These are phyloP conservation scores for Tarsius wallacei DNA, from an alignment of 2,797 vertebrate species.

Conservation along the genomic window DNA sequence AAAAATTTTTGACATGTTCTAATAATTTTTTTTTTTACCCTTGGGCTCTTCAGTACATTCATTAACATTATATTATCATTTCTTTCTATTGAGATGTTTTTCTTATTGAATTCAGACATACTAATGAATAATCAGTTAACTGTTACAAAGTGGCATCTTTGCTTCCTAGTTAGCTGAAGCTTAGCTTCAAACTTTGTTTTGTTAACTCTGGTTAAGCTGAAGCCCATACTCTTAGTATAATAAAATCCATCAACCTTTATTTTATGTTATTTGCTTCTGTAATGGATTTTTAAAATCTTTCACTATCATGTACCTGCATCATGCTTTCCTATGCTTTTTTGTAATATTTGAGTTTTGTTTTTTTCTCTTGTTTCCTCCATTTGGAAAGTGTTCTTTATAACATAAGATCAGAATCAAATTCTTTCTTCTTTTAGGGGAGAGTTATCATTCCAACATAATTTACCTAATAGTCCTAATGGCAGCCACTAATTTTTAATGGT, in stretches of 20 bases:
- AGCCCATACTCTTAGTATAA: not conserved
- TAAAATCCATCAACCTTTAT: not conserved
- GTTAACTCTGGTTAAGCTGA: not conserved
- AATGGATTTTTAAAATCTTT: not conserved
- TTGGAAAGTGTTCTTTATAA: not conserved
- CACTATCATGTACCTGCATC: no score
- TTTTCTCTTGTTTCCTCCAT: not conserved
- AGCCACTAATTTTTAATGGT: not conserved
- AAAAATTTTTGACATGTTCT: not conserved
- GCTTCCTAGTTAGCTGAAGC: not conserved
- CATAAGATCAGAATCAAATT: not conserved
- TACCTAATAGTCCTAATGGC: not conserved
- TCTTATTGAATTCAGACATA: not conserved
- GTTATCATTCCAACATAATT: not conserved
- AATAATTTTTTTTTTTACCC: not conserved
- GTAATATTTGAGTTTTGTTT: not conserved
- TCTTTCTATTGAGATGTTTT: not conserved
- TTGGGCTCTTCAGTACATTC: not conserved
- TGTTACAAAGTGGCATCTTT: not conserved
- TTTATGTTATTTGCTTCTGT: not conserved
- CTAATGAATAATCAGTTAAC: not conserved
- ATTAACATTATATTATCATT: not conserved
- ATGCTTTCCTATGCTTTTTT: not conserved
- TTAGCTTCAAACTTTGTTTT: not conserved
- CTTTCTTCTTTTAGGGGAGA: not conserved